Base-by-base conservation (phyloP, 2,888 invertebrate species). In the Pristionchus entomophagus region DNA sequence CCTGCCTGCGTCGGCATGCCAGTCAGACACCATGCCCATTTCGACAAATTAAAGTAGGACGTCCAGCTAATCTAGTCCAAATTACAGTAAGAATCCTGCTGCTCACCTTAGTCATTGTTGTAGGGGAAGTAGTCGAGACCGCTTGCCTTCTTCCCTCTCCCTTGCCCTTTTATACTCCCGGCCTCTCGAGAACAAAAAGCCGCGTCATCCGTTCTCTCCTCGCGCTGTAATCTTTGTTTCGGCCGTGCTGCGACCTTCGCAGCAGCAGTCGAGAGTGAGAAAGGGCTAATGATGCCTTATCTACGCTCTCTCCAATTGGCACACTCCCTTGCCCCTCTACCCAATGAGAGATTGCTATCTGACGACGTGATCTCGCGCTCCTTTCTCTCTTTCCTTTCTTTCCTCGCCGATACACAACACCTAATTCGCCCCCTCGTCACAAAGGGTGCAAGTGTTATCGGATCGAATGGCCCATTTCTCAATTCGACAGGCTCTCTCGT, bases 61-160 rank as follows among this genome's bases (percentile, higher is more conserved):
- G 35, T 69, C 19, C 10, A 41, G n/a, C n/a, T n/a, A n/a, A n/a
- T n/a, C n/a, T n/a, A n/a, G n/a, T n/a, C n/a, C n/a, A n/a, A n/a
- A n/a, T n/a, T n/a, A n/a, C n/a, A n/a, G n/a, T n/a, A n/a, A n/a
- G n/a, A n/a, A n/a, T n/a, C n/a, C n/a, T n/a, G n/a, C 62, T 17
- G 65, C 73, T 73, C 41, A 80, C 78, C 51, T 49, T 49, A 22
- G 78, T 80, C 78, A 80, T 80, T 51, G 51, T 80, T 51, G 51
- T 51, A 80, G 32, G 29, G 51, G 78, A 80, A 80, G 78, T 49
- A 80, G 78, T 51, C 78, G 51, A 59, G 78, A 80, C 78, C 51
- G 78, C 78, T 51, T 80, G 78, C 51, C n/a, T 29, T 10, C 41
- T 51, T 6, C 32, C 41, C 51, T n/a, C 32, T 32, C 1, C 6